These are phyloP conservation scores for Drosophila sordidula DNA, from an alignment of 2,888 invertebrate genomes.

Conservation along the genomic window DNA sequence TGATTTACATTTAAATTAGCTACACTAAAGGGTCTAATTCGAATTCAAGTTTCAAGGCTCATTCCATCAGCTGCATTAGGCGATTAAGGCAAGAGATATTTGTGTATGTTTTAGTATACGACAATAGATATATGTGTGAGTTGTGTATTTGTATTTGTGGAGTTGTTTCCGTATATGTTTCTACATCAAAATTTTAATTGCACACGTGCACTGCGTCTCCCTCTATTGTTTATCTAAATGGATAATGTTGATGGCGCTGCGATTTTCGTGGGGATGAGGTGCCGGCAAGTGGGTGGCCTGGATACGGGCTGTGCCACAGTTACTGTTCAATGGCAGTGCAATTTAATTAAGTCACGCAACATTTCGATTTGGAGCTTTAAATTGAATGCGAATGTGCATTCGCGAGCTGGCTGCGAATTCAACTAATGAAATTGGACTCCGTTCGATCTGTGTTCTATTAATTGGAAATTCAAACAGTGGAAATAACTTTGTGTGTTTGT, in stretches of 20 bases:
- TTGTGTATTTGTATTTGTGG: constrained; percentile 14
- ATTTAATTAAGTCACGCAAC: constrained; percentile 81
- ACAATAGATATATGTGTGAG: constrained; percentile 9
- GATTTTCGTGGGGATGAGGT: not conserved
- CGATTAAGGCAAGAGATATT: constrained; percentile 52
- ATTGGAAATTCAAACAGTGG: constrained; percentile 29
- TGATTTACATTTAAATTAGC: constrained; percentile 48
- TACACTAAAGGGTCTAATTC: constrained; percentile 47
- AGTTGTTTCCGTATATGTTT: constrained; percentile 23
- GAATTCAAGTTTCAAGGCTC: constrained; percentile 39
- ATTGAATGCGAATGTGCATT: constrained; percentile 51
- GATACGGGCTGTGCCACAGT: not conserved
- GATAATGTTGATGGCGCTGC: constrained; percentile 25
- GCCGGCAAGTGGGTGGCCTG: not conserved
- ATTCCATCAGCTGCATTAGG: constrained; percentile 64
- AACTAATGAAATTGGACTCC: constrained; percentile 39
- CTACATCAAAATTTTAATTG: constrained; percentile 69
- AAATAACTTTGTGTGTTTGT: not conserved
- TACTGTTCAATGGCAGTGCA: constrained; percentile 53
- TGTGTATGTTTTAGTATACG: constrained; percentile 15
- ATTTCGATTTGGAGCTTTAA: constrained; percentile 71
- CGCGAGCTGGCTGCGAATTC: constrained; percentile 25
- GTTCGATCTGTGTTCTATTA: constrained; percentile 29
- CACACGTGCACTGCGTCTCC: constrained; percentile 55
- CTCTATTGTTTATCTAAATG: constrained; percentile 46